These are phyloP conservation scores for Chloroceryle inda DNA, from an alignment of 2,797 vertebrate genomes.

Conservation along the genomic window DNA sequence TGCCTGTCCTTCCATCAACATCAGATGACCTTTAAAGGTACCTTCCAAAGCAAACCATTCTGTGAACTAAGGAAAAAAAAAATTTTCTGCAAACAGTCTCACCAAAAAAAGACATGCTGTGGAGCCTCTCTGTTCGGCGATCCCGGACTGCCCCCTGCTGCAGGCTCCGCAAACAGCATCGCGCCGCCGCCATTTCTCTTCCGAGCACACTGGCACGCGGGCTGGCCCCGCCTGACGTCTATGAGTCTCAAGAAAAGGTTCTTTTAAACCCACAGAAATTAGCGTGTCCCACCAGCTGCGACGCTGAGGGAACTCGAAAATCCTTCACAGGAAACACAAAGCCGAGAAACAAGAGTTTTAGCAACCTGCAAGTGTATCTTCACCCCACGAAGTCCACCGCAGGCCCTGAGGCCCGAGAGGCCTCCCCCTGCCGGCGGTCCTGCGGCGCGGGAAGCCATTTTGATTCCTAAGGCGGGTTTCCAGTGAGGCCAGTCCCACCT, in stretches of 20 bases:
- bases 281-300: neutral
- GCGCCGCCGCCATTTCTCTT: fast-evolving
- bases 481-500: neutral
- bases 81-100: fast-evolving
- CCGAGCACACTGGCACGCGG: too few relatives aligned
- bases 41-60: too few relatives aligned
- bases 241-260: too few relatives aligned
- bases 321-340: neutral
- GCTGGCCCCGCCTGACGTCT: too few relatives aligned
- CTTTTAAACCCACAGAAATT: neutral
- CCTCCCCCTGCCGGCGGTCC: neutral
- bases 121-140: neutral
- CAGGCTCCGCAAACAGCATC: neutral
- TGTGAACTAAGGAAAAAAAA: neutral
- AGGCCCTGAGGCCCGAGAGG: neutral
- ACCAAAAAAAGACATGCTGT: fast-evolving
- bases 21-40: neutral
- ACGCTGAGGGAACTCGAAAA: neutral
- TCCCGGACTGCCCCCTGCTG: constrained; percentile 58
- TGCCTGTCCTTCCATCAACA: neutral
- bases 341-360: neutral
- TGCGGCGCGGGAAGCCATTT: neutral
- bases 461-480: neutral
- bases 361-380: fast-evolving
- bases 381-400: fast-evolving